phyloP scores from a whole-genome alignment of 2,797 vertebrate species.

The Crocidura indochinensis region DNA sequence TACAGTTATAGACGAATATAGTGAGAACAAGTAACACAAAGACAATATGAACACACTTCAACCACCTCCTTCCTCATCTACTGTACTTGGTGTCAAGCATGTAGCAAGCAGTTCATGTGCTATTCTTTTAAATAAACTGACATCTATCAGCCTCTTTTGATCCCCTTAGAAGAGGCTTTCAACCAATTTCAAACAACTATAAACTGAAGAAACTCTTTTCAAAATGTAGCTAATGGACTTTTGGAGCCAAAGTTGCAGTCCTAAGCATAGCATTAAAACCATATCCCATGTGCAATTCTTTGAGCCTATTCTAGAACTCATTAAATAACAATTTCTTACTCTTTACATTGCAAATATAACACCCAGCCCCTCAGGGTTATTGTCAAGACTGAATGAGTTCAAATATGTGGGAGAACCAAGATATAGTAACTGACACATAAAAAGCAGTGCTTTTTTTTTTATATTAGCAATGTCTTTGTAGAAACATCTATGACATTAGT shows the following conservation, averaged over 20 bases:
- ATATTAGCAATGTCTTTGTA: not conserved
- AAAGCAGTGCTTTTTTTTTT: not conserved
- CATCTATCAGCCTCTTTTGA: not conserved
- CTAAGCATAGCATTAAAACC: not conserved
- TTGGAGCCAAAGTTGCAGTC: not conserved
- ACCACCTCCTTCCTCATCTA: not conserved
- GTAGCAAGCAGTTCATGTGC: not conserved
- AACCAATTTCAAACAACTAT: not conserved
- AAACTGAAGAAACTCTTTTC: not conserved
- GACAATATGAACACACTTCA: not conserved
- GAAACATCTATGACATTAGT: not conserved
- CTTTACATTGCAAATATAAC: not conserved
- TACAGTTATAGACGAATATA: not conserved
- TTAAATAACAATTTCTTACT: not conserved
- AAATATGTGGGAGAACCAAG: not conserved
- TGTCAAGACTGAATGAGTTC: not conserved
- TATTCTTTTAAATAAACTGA: conserved; percentile 9
- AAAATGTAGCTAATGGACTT: not conserved
- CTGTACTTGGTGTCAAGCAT: not conserved
- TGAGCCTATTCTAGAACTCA: not conserved
- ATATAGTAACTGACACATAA: not conserved
- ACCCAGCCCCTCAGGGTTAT: not conserved
- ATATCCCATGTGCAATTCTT: not conserved
- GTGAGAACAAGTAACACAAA: not conserved
- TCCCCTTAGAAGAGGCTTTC: not conserved